Base-by-base conservation (phyloP, 2,888 invertebrate genomes). In the Neocrepidodera transversa region DNA sequence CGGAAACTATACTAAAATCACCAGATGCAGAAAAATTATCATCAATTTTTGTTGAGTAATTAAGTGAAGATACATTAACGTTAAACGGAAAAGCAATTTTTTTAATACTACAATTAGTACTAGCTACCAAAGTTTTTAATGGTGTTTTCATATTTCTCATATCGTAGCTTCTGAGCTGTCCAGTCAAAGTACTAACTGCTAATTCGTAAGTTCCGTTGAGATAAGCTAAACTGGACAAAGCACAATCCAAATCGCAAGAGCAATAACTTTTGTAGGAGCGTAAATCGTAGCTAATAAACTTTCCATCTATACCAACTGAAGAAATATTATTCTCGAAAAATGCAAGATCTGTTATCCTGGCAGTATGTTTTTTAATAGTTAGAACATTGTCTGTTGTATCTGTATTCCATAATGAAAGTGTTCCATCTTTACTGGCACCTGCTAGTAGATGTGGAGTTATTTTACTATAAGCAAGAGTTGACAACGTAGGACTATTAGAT, bases 141-240 rank as follows among this genome's bases (percentile, higher is more conserved):
- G 72, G 70, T 6, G 62, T 57, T 23, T 63, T 66, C 67, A 72
- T 67, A 40, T 68, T 65, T 45, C 72, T 64, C 10, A 59, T 26
- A 38, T 72, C 72, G 62, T 72, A 72, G 26, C 66, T 68, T 35
- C 69, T 53, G 7, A 72, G 53, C 45, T 71, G 72, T 32, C 70
- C 70, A 0, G 70, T 63, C 20, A 55, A 58, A 2, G 70, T 71
- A 14, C 70, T 64, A 11, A 71, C 54, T 1, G 69, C 72, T 13
- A 72, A 20, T 30, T 72, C 72, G 32, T 63, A 57, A 1, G 65
- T 63, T 23, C 62, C 63, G 10, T 58, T 60, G 4, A 68, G 52
- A 18, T 66, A 69, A 0, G 70, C 66, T 13, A 72, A 26, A 40
- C 68, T 66, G 2, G 70, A 66, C 16, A 72, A 47, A 5, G 69